A percentile compares a stretch with the other conserved stretches of the same genome.
Evolutionary conservation across 1,140 invertebrate genomes (phyloP).

Genomic region (Caenorhabditis tropicalis): DNA sequence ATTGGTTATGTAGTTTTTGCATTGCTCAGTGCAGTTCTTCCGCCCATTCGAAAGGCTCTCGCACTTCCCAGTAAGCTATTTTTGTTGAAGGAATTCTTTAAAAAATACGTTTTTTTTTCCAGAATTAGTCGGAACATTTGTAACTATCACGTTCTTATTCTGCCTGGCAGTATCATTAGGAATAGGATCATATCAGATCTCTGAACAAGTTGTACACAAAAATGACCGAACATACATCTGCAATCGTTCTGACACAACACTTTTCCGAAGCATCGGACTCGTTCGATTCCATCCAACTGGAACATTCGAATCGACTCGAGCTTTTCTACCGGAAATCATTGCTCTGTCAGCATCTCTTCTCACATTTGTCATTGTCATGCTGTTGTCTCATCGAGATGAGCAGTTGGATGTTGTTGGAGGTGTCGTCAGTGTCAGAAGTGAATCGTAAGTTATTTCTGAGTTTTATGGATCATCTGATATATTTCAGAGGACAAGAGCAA

Average conservation of each 20-base stretch:
- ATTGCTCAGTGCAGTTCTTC: slow-evolving; percentile 60
- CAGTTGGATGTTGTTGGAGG: slow-evolving; percentile 48
- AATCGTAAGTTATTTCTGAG: slow-evolving; percentile 5
- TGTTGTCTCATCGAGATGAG: slow-evolving; percentile 22
- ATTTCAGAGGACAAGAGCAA: neutral
- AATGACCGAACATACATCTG: slow-evolving; percentile 22
- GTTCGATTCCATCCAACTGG: slow-evolving; percentile 45
- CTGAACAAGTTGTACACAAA: slow-evolving; percentile 20
- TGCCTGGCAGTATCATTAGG: neutral
- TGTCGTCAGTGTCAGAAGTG: slow-evolving; percentile 54
- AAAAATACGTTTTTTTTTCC: slow-evolving; percentile 44
- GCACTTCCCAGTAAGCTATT: slow-evolving; percentile 38
- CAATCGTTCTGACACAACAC: slow-evolving; percentile 6
- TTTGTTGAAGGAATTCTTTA: neutral
- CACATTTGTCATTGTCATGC: slow-evolving; percentile 58
- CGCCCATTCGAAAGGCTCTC: slow-evolving; percentile 45
- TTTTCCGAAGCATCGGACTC: slow-evolving; percentile 25
- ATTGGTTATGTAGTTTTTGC: slow-evolving; percentile 63
- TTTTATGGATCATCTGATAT: neutral
- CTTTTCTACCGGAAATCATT: slow-evolving; percentile 64
- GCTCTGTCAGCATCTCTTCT: slow-evolving; percentile 60
- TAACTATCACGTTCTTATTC: slow-evolving; percentile 48
- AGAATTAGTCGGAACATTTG: slow-evolving; percentile 51
- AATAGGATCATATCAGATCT: slow-evolving; percentile 53
- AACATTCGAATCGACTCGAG: slow-evolving; percentile 40